These are phyloP conservation scores for Camponotus floridanus DNA, from an alignment of 1,140 invertebrate genomes.

Conservation along the genomic window DNA sequence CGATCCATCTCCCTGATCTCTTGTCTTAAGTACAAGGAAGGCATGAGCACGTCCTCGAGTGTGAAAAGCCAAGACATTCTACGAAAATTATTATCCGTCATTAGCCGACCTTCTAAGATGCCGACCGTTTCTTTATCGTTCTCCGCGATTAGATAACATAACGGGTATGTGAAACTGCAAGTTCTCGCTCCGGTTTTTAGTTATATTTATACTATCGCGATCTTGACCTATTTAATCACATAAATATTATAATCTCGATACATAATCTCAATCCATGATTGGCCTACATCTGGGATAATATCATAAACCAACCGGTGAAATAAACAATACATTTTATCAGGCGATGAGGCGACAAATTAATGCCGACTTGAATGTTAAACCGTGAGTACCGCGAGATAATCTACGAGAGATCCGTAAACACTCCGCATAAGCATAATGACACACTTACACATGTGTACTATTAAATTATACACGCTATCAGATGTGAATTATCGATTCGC, in stretches of 20 bases:
- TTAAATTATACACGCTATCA: slow-evolving; percentile 21
- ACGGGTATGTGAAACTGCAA: slow-evolving; percentile 11
- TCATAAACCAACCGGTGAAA: slow-evolving; percentile 5
- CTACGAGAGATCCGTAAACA: background rate
- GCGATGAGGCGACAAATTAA: background rate
- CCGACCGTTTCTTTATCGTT: slow-evolving; percentile 42
- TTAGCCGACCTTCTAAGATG: background rate
- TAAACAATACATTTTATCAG: slow-evolving; percentile 37
- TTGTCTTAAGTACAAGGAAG: slow-evolving; percentile 89
- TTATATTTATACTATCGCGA: slow-evolving; percentile 30
- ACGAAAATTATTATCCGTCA: slow-evolving; percentile 49
- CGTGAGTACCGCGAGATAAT: slow-evolving; percentile 10
- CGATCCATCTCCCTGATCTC: slow-evolving; percentile 83
- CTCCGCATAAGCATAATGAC: background rate
- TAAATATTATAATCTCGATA: slow-evolving; percentile 43
- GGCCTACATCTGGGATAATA: slow-evolving; percentile 10
- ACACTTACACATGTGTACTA: background rate
- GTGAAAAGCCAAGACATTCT: slow-evolving; percentile 91
- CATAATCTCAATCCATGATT: slow-evolving; percentile 36
- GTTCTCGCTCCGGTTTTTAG: slow-evolving; percentile 39
- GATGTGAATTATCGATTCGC: slow-evolving; percentile 39
- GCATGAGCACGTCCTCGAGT: slow-evolving; percentile 87
- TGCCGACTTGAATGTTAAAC: background rate
- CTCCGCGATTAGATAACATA: slow-evolving; percentile 66
- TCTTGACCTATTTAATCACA: slow-evolving; percentile 63